These are phyloP conservation scores for Dicrostonyx torquatus DNA, from an alignment of 2,797 vertebrate genomes.

Conservation along the genomic window DNA sequence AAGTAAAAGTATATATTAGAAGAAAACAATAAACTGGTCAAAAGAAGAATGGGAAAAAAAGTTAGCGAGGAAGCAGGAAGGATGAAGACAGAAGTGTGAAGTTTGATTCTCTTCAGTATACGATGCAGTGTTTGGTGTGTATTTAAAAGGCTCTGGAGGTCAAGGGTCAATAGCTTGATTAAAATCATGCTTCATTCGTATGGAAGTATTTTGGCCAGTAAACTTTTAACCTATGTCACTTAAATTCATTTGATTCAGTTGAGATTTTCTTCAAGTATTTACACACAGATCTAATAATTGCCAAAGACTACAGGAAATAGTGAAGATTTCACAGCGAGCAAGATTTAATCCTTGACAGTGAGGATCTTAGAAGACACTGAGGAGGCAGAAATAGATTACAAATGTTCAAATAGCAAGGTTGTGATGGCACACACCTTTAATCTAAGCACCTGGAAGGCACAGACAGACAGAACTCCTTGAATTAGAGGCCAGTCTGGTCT, in stretches of 20 bases:
- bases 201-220: neutral
- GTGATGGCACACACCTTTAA: neutral
- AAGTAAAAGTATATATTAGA: neutral
- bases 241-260: constrained; percentile 38
- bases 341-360: constrained; percentile 5
- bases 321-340: neutral
- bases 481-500: neutral
- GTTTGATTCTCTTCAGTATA: neutral
- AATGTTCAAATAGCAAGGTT: neutral
- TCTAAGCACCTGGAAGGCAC: neutral
- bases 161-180: neutral
- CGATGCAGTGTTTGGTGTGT: neutral
- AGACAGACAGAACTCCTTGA: neutral
- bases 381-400: constrained; percentile 18
- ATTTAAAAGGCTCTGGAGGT: neutral
- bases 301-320: neutral
- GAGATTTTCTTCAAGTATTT: constrained; percentile 2
- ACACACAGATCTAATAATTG: neutral
- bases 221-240: neutral
- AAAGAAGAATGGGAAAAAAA: neutral
- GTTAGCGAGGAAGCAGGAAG: accelerated
- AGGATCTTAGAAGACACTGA: neutral
- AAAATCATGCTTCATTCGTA: neutral
- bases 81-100: neutral
- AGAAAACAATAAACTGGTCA: neutral